phyloP scores from a whole-genome alignment of 2,888 invertebrate genomes.

The Heteromurus nitidus region DNA sequence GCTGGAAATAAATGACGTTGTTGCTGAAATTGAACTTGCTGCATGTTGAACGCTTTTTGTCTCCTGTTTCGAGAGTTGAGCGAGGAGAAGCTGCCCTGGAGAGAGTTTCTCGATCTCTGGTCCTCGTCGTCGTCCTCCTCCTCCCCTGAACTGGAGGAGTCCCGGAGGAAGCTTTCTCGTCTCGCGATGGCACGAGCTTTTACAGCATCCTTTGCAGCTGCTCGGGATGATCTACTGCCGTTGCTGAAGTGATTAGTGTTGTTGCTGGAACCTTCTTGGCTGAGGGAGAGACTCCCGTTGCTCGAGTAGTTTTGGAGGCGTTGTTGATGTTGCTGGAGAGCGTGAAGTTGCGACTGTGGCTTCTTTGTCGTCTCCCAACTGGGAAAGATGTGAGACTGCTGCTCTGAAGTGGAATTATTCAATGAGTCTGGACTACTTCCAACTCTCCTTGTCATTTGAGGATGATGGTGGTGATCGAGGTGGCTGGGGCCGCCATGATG shows the following conservation, averaged over 20 bases:
- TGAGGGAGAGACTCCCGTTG: conserved; percentile 70
- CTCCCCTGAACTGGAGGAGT: conserved; percentile 69
- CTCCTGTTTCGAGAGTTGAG: conserved; percentile 68
- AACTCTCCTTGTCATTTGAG: conserved; percentile 60
- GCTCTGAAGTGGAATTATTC: conserved; percentile 59
- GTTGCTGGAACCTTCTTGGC: conserved; percentile 59
- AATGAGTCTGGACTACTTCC: conserved; percentile 71
- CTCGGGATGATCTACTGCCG: conserved; percentile 62
- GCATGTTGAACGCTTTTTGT: conserved; percentile 50
- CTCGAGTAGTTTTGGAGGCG: conserved; percentile 69
- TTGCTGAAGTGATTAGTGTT: conserved; percentile 36
- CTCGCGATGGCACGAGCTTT: conserved; percentile 73
- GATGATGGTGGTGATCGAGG: too few relatives aligned
- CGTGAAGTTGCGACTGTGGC: conserved; percentile 51
- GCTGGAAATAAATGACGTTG: conserved; percentile 65
- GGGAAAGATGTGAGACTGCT: too few relatives aligned
- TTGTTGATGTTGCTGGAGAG: conserved; percentile 44
- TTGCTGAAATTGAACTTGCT: conserved; percentile 57
- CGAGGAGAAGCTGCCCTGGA: conserved; percentile 72
- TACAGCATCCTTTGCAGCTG: conserved; percentile 71
- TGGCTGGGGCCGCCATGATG: conserved; percentile 39
- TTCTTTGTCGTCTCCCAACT: conserved; percentile 73
- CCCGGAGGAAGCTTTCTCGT: conserved; percentile 70
- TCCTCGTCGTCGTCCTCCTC: conserved; percentile 68
- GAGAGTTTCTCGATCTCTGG: conserved; percentile 60